These are phyloP conservation scores for Hiodon tergisus DNA, from an alignment of 2,113 vertebrate genomes.

Conservation along the genomic window DNA sequence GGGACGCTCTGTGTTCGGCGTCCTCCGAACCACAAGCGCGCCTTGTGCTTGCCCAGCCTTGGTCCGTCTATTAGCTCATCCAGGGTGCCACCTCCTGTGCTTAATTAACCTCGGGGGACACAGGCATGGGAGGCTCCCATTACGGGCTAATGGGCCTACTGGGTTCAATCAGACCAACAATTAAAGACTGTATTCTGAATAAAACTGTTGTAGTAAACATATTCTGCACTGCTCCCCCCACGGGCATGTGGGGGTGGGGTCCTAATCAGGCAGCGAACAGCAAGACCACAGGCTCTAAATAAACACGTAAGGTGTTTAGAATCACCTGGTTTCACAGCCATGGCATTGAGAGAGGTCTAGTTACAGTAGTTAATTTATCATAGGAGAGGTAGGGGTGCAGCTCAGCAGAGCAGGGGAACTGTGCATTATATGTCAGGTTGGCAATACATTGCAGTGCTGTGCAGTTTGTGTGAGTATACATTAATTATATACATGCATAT, in stretches of 20 bases:
- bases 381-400: no score
- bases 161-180: conserved; percentile 78
- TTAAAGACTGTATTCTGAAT: conserved; percentile 68
- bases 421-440: no score
- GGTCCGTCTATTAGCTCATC: conserved; percentile 36
- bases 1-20: neutral
- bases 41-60: conserved; percentile 34
- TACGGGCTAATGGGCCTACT: conserved; percentile 75
- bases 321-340: no score
- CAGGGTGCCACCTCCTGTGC: conserved; percentile 51
- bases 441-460: no score
- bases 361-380: no score
- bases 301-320: neutral
- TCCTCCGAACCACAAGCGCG: conserved; percentile 22
- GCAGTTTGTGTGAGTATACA: no score
- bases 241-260: conserved; percentile 35
- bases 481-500: no score
- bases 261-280: conserved; percentile 70
- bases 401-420: no score
- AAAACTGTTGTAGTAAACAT: conserved; percentile 84
- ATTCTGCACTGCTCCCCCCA: conserved; percentile 50
- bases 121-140: conserved; percentile 57
- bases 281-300: conserved; percentile 32
- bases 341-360: no score
- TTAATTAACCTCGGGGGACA: conserved; percentile 80